Evolutionary conservation across 2,797 vertebrate species (phyloP).

Genomic region (Ctenosaura bakeri): DNA sequence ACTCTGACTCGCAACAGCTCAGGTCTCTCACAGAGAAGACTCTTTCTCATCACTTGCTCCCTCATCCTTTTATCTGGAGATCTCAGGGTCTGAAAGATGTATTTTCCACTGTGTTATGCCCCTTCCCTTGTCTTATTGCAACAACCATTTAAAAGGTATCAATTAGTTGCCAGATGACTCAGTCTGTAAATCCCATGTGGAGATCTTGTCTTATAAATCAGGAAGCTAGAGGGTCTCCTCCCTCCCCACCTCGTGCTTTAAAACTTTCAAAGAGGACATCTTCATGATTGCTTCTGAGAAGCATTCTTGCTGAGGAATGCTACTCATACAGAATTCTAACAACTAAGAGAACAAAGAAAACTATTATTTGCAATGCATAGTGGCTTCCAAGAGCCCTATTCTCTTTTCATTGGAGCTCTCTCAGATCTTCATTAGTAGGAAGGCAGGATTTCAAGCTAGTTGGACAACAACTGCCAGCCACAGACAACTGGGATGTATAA

Average conservation of each 20-base stretch:
- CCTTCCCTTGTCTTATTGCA: neutral
- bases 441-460: slow-evolving; percentile 14
- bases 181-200: neutral
- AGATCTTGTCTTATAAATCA: neutral
- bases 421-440: slow-evolving; percentile 39
- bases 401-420: slow-evolving; percentile 50
- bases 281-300: neutral
- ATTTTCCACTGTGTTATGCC: neutral
- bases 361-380: slow-evolving; percentile 58
- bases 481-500: neutral
- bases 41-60: neutral
- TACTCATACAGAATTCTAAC: slow-evolving; percentile 44
- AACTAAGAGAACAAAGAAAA: slow-evolving; percentile 28
- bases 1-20: neutral
- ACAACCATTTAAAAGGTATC: neutral
- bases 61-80: neutral
- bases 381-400: slow-evolving; percentile 26
- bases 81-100: too few relatives aligned
- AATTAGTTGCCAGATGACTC: too few relatives aligned
- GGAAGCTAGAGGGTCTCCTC: too few relatives aligned
- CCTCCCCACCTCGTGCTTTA: too few relatives aligned
- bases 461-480: slow-evolving; percentile 15
- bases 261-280: neutral
- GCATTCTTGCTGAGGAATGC: slow-evolving; percentile 22
- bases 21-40: neutral